Evolutionary conservation across 2,888 invertebrate genomes (phyloP).

Genomic region (Acleris emargana): DNA sequence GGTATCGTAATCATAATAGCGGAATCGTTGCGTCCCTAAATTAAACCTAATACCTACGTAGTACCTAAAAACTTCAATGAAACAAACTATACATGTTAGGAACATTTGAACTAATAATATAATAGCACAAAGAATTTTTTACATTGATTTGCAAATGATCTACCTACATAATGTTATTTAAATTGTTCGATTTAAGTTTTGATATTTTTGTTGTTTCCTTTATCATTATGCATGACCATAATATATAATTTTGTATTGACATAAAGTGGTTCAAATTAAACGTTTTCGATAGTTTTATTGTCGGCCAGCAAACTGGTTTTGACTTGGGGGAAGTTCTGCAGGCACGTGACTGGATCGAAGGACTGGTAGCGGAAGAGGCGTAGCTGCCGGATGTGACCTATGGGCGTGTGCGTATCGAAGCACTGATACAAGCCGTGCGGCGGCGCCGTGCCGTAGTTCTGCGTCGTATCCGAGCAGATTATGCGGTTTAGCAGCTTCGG

Average conservation of each 20-base stretch:
- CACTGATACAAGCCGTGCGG: slow-evolving; percentile 74
- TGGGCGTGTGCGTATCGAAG: slow-evolving; percentile 76
- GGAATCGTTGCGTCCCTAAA: too few species aligned
- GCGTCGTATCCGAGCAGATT: slow-evolving; percentile 75
- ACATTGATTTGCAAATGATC: neutral
- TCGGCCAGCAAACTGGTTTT: slow-evolving; percentile 47
- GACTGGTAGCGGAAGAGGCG: slow-evolving; percentile 68
- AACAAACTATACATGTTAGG: too few species aligned
- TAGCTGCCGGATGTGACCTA: slow-evolving; percentile 70
- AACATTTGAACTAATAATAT: neutral
- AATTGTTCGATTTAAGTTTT: slow-evolving; percentile 36
- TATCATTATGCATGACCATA: slow-evolving; percentile 42
- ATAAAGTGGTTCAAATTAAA: slow-evolving; percentile 49
- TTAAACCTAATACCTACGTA: too few species aligned
- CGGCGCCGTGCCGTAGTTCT: slow-evolving; percentile 73
- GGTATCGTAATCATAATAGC: too few species aligned
- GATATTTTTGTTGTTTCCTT: slow-evolving; percentile 38
- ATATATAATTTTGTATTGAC: slow-evolving; percentile 36
- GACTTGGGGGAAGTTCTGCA: slow-evolving; percentile 62
- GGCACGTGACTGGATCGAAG: slow-evolving; percentile 68
- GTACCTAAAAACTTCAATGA: too few species aligned
- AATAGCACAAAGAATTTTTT: neutral
- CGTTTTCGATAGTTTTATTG: slow-evolving; percentile 44
- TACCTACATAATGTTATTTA: slow-evolving; percentile 21
- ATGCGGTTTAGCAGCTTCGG: slow-evolving; percentile 71